Conservation (phyloP, 92 coral and sea anemone genomes). For the Virgularia gustaviana region DNA sequence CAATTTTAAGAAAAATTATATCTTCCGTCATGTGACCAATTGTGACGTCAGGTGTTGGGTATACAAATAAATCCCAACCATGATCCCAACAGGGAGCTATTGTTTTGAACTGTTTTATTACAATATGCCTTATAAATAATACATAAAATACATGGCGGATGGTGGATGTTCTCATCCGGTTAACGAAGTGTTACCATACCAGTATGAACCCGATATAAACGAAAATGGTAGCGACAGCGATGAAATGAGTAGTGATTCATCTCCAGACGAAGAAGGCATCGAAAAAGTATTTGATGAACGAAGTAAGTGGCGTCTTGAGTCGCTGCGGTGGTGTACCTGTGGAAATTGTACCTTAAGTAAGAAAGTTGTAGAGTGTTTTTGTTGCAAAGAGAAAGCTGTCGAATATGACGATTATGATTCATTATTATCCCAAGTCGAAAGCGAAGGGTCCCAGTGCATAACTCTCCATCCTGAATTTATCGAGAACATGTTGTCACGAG, state of each 20-base stretch:
- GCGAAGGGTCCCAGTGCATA: constrained; percentile 17
- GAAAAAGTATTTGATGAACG: constrained; percentile 14
- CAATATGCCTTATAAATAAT: background rate
- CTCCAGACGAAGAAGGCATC: constrained; percentile 7
- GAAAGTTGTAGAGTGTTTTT: constrained; percentile 39
- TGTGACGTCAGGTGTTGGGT: constrained; percentile 1
- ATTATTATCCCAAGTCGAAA: constrained; percentile 33
- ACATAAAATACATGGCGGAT: background rate
- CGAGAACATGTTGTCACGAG: constrained; percentile 32
- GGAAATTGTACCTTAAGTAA: constrained; percentile 31
- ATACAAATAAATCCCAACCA: background rate
- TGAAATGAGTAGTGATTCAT: constrained; percentile 12
- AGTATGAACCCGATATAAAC: constrained; percentile 36
- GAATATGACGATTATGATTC: constrained; percentile 38
- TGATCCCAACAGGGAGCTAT: constrained; percentile 7
- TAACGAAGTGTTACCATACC: constrained; percentile 35
- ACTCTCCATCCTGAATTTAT: constrained; percentile 19
- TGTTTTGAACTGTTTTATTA: background rate
- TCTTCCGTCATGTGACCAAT: background rate
- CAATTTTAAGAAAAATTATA: no score
- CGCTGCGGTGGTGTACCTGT: constrained; percentile 35
- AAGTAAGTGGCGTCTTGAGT: constrained; percentile 36
- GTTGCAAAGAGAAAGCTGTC: constrained; percentile 35
- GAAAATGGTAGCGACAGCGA: constrained; percentile 15
- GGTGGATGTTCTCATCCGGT: constrained; percentile 12